phyloP scores from a whole-genome alignment of 1,140 invertebrate genomes.

The Anastrepha obliqua region DNA sequence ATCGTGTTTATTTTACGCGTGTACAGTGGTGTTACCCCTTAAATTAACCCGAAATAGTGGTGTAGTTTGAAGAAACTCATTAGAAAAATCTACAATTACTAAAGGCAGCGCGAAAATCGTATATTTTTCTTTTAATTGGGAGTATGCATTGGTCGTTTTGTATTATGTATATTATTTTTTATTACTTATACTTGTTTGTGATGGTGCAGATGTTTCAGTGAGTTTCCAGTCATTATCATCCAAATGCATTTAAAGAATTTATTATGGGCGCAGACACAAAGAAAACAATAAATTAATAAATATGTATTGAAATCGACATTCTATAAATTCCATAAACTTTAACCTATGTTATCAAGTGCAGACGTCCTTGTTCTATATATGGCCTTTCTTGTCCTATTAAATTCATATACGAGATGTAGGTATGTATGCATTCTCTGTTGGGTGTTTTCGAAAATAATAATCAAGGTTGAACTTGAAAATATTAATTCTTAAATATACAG shows the following conservation, averaged over 20 bases:
- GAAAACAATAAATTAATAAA: not conserved
- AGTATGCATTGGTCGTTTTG: no score
- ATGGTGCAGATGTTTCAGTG: not conserved
- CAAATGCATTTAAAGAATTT: not conserved
- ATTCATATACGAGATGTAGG: not conserved
- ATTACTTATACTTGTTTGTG: no score
- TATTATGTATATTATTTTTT: no score
- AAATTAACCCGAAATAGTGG: no score
- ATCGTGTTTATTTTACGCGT: no score
- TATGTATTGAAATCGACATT: not conserved
- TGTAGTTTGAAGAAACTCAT: no score
- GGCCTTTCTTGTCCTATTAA: not conserved
- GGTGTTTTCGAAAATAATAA: not conserved
- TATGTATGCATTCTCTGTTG: not conserved
- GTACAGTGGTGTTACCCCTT: no score
- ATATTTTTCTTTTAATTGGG: no score
- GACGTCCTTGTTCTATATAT: not conserved
- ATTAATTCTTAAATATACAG: not conserved
- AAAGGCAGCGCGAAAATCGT: no score
- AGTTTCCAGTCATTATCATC: slow-evolving; percentile 2
- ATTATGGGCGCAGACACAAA: not conserved
- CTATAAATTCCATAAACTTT: slow-evolving; percentile 3
- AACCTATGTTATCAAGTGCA: slow-evolving; percentile 24
- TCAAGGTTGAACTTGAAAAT: not conserved
- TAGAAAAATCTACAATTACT: no score